Percentiles rank a stretch among this genome's conserved stretches.
These are phyloP conservation scores for Malaclemys terrapin DNA, from an alignment of 2,113 vertebrate genomes.

Conservation along the genomic window DNA sequence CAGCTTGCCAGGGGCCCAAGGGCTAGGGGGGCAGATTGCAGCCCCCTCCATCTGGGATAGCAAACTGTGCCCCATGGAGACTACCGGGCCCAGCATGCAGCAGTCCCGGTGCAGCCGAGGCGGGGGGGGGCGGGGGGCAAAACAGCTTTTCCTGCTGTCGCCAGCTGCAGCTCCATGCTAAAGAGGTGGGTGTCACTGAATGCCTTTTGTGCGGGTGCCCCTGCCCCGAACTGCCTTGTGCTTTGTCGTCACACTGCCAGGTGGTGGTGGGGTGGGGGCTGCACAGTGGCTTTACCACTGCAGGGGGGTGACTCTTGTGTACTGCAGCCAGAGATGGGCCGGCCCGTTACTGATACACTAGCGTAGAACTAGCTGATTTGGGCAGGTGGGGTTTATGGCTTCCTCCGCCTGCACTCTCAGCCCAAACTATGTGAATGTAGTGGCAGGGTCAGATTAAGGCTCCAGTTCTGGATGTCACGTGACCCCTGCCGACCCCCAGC, in stretches of 20 bases:
- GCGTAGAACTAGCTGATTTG: neutral
- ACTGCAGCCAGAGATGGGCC: constrained; percentile 15
- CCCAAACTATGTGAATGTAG: fast-evolving
- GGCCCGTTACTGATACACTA: neutral
- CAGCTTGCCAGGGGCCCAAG: constrained; percentile 12
- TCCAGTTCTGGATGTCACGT: neutral
- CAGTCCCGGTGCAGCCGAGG: neutral
- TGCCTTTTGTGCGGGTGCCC: constrained; percentile 55
- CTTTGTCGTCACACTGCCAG: constrained; percentile 19
- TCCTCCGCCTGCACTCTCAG: neutral
- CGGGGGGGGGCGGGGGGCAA: no score
- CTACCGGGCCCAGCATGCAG: neutral
- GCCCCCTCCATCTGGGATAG: constrained; percentile 12
- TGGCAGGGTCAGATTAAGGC: neutral
- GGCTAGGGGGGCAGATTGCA: neutral
- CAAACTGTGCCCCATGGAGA: neutral
- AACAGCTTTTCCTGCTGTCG: neutral
- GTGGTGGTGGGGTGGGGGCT: constrained; percentile 21
- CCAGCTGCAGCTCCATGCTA: neutral
- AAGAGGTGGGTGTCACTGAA: constrained; percentile 40
- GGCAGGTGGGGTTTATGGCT: neutral
- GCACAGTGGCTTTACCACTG: constrained; percentile 9
- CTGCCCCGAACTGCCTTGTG: constrained; percentile 39
- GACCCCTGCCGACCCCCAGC: neutral
- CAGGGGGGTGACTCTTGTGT: neutral